Conservation (phyloP, 2,888 invertebrate species). For the Autographa pulchrina region DNA sequence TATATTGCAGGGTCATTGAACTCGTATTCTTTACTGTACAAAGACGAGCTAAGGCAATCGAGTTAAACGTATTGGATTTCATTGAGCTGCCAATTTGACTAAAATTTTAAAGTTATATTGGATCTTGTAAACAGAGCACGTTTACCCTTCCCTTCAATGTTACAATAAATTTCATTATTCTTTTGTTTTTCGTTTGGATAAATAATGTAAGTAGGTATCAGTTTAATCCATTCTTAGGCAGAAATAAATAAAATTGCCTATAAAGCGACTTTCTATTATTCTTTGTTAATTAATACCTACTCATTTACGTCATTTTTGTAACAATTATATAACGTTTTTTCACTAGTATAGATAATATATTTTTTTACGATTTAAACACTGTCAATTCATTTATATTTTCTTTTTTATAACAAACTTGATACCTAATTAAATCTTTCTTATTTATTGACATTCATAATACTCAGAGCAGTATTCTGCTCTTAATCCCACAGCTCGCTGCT, state of each 20-base stretch:
- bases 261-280: too few species aligned
- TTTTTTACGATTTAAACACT: too few species aligned
- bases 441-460: too few species aligned
- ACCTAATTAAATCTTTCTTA: too few species aligned
- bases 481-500: too few species aligned
- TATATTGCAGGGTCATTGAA: background rate
- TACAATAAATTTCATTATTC: background rate
- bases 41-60: background rate
- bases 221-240: background rate
- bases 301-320: too few species aligned
- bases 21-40: background rate
- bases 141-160: slow-evolving; percentile 1
- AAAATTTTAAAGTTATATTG: slow-evolving; percentile 9
- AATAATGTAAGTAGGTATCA: background rate
- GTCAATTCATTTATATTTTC: too few species aligned
- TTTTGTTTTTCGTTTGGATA: background rate
- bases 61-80: slow-evolving; percentile 4
- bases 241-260: background rate
- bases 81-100: slow-evolving; percentile 1
- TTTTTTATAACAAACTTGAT: too few species aligned
- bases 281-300: too few species aligned
- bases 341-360: too few species aligned
- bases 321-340: too few species aligned
- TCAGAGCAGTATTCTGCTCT: too few species aligned
- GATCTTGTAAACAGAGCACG: slow-evolving; percentile 4